These are phyloP conservation scores for Staurois parvus DNA, from an alignment of 2,797 vertebrate species.

Conservation along the genomic window DNA sequence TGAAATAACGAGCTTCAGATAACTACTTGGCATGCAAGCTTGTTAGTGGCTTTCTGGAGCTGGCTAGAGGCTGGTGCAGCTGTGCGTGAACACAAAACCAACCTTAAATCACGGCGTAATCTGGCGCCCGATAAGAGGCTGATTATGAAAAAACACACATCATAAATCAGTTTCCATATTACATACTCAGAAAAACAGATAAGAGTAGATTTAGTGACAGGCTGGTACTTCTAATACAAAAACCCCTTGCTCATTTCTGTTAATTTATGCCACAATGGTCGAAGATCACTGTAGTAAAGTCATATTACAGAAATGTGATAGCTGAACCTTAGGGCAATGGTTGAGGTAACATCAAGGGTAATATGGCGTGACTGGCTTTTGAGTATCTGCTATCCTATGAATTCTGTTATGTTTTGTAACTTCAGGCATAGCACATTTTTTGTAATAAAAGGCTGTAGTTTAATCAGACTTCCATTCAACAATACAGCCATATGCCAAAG, in stretches of 20 bases:
- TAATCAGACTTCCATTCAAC: too few relatives aligned
- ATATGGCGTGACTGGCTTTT: slow-evolving; percentile 41
- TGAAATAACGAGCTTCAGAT: slow-evolving; percentile 39
- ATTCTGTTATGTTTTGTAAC: too few relatives aligned
- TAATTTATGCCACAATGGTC: slow-evolving; percentile 48
- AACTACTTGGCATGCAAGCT: slow-evolving; percentile 57
- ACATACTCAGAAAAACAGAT: slow-evolving; percentile 67
- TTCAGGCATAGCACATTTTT: too few relatives aligned
- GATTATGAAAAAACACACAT: slow-evolving; percentile 56
- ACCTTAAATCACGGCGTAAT: slow-evolving; percentile 68
- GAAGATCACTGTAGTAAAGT: slow-evolving; percentile 49
- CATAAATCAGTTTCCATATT: slow-evolving; percentile 76
- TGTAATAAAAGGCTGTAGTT: too few relatives aligned
- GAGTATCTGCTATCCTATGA: not conserved
- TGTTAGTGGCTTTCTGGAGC: slow-evolving; percentile 67
- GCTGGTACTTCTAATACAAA: slow-evolving; percentile 27
- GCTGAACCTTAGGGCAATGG: slow-evolving; percentile 27
- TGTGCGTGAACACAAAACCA: slow-evolving; percentile 59
- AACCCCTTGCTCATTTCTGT: slow-evolving; percentile 25
- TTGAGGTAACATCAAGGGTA: slow-evolving; percentile 44
- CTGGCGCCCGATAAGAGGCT: slow-evolving; percentile 66
- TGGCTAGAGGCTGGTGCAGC: slow-evolving; percentile 70
- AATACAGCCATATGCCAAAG: too few relatives aligned
- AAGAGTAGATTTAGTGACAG: slow-evolving; percentile 70
- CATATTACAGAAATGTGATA: slow-evolving; percentile 37